Evolutionary conservation across 2,113 vertebrate species (phyloP).

Genomic region (Clinocottus analis): DNA sequence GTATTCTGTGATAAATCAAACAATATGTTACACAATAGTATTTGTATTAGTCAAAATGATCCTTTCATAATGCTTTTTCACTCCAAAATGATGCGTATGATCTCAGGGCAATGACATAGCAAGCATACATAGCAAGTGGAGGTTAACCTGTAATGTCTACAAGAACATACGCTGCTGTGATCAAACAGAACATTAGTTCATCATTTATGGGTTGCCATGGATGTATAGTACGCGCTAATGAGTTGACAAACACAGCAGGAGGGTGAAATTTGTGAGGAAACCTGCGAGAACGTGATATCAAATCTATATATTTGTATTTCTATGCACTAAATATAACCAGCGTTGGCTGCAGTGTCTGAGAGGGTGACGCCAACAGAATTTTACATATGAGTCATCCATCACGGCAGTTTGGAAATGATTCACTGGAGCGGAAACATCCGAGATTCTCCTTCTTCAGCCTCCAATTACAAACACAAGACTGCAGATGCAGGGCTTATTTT

Average conservation of each 20-base stretch:
- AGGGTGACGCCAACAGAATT: slow-evolving; percentile 37
- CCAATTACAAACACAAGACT: slow-evolving; percentile 2
- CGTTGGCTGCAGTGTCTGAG: slow-evolving; percentile 38
- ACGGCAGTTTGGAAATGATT: slow-evolving; percentile 62
- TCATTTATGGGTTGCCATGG: background rate
- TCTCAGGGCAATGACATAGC: too few species aligned
- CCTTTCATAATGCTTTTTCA: background rate
- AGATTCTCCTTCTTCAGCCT: slow-evolving; percentile 2
- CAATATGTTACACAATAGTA: too few species aligned
- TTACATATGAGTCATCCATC: slow-evolving; percentile 60
- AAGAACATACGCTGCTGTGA: background rate
- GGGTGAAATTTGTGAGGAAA: background rate
- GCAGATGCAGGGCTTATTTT: slow-evolving; percentile 12
- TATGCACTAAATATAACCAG: slow-evolving; percentile 21
- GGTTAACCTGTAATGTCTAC: too few species aligned
- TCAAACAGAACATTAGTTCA: background rate
- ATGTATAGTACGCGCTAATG: background rate
- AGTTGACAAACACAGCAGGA: background rate
- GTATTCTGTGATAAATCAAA: background rate
- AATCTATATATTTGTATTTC: background rate
- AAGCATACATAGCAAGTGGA: too few species aligned
- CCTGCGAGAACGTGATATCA: slow-evolving; percentile 21
- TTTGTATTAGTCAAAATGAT: background rate
- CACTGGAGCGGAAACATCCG: slow-evolving; percentile 41
- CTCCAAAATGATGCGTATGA: too few species aligned